phyloP scores from a whole-genome alignment of 2,797 vertebrate species.

The Parauchenoglanis ngamensis region DNA sequence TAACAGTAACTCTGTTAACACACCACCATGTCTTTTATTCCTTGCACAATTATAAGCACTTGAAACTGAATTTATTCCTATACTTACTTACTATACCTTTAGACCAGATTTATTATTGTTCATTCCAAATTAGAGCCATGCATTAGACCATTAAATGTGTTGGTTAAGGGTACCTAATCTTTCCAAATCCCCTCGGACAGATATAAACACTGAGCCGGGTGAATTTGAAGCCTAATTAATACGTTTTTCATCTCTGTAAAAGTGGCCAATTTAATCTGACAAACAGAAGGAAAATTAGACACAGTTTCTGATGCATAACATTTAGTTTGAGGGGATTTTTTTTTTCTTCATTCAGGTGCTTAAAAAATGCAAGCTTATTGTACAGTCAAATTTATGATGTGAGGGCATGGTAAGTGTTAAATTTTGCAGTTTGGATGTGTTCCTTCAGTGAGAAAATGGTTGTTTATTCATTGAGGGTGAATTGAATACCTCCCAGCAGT shows the following conservation, averaged over 20 bases:
- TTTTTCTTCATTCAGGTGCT: slow-evolving; percentile 42
- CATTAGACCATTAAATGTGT: slow-evolving; percentile 21
- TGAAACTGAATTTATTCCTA: not conserved
- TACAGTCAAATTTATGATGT: slow-evolving; percentile 49
- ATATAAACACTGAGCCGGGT: slow-evolving; percentile 39
- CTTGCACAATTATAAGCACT: not conserved
- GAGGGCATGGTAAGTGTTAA: slow-evolving; percentile 36
- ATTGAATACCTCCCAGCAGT: slow-evolving; percentile 43
- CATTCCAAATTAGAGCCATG: slow-evolving; percentile 21
- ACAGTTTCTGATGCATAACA: slow-evolving; percentile 49
- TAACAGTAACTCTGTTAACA: not conserved
- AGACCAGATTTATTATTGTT: slow-evolving; percentile 16
- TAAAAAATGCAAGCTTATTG: slow-evolving; percentile 44
- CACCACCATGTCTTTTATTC: not conserved
- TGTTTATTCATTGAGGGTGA: slow-evolving; percentile 51
- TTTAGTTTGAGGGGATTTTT: slow-evolving; percentile 25
- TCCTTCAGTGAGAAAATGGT: slow-evolving; percentile 34
- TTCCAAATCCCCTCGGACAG: slow-evolving; percentile 31
- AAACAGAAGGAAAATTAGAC: slow-evolving; percentile 53
- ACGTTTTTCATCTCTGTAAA: slow-evolving; percentile 45
- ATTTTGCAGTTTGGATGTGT: slow-evolving; percentile 36
- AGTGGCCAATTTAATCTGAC: slow-evolving; percentile 53
- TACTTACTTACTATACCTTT: not conserved
- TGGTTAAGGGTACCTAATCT: slow-evolving; percentile 34
- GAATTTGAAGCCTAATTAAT: slow-evolving; percentile 49